phyloP scores from a whole-genome alignment of 2,113 vertebrate species.

The Hemicordylus capensis region DNA sequence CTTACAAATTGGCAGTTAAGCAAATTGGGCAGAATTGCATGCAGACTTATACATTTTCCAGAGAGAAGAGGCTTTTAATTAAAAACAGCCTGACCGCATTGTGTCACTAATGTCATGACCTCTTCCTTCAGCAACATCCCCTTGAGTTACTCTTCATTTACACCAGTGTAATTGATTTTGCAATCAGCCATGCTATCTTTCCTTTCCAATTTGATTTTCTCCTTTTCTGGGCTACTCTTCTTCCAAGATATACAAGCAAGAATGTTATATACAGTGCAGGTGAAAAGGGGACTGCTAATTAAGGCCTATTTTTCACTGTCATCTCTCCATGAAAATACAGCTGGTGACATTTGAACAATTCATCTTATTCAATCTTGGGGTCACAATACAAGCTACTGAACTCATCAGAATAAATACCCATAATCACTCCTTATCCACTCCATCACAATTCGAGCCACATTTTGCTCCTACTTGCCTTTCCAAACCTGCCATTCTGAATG shows the following conservation, averaged over 20 bases:
- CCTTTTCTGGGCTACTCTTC: not conserved
- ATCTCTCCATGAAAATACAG: slow-evolving; percentile 51
- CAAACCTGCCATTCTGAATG: slow-evolving; percentile 12
- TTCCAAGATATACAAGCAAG: slow-evolving; percentile 30
- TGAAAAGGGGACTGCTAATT: slow-evolving; percentile 60
- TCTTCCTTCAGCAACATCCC: not conserved
- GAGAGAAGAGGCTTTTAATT: slow-evolving; percentile 19
- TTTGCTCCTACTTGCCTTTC: slow-evolving; percentile 50
- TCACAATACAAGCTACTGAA: slow-evolving; percentile 61
- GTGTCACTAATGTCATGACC: slow-evolving; percentile 11
- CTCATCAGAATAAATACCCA: slow-evolving; percentile 55
- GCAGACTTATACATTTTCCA: not conserved
- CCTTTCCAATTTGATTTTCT: slow-evolving; percentile 34
- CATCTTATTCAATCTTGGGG: slow-evolving; percentile 61
- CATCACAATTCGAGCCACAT: slow-evolving; percentile 38
- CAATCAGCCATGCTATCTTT: not conserved
- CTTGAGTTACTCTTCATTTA: slow-evolving; percentile 47
- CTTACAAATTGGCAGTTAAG: slow-evolving; percentile 23
- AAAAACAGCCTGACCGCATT: slow-evolving; percentile 7
- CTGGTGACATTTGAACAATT: slow-evolving; percentile 33
- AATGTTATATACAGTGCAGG: slow-evolving; percentile 28
- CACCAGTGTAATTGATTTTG: slow-evolving; percentile 22
- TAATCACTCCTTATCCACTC: slow-evolving; percentile 64
- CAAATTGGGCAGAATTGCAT: slow-evolving; percentile 27
- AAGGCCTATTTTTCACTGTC: slow-evolving; percentile 59